Percentiles rank a stretch among this genome's conserved stretches.
phyloP scores from a whole-genome alignment of 2,888 invertebrate species.

The Clostera curtula region DNA sequence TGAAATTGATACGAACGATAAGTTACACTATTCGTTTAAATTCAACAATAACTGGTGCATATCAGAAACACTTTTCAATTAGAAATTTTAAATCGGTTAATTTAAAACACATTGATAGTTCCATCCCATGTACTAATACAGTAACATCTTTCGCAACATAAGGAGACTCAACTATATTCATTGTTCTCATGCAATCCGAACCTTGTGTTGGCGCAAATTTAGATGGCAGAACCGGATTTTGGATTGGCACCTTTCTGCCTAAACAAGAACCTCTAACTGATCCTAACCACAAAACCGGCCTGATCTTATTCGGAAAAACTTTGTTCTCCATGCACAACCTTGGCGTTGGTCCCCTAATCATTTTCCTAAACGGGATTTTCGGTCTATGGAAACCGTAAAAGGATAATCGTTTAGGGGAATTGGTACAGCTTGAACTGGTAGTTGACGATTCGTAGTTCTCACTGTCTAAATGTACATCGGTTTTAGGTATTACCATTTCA shows the following conservation, averaged over 20 bases:
- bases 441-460: constrained; percentile 79
- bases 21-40: no score
- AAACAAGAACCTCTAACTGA: constrained; percentile 52
- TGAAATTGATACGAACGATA: no score
- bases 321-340: constrained; percentile 52
- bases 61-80: not conserved
- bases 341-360: constrained; percentile 50
- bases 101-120: not conserved
- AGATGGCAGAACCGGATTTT: constrained; percentile 65
- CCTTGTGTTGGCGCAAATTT: constrained; percentile 68
- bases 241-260: constrained; percentile 66
- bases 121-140: not conserved
- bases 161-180: constrained; percentile 30
- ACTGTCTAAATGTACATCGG: constrained; percentile 72
- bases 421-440: constrained; percentile 77
- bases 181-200: constrained; percentile 50
- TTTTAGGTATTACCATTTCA: constrained; percentile 71
- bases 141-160: constrained; percentile 19
- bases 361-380: constrained; percentile 55
- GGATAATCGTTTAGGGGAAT: constrained; percentile 76
- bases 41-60: no score
- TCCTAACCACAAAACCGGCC: constrained; percentile 42
- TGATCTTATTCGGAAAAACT: constrained; percentile 33
- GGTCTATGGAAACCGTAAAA: constrained; percentile 53
- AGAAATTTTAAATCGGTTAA: not conserved